Conservation (phyloP, 2,113 vertebrate genomes). For the Amphiprion ocellaris region DNA sequence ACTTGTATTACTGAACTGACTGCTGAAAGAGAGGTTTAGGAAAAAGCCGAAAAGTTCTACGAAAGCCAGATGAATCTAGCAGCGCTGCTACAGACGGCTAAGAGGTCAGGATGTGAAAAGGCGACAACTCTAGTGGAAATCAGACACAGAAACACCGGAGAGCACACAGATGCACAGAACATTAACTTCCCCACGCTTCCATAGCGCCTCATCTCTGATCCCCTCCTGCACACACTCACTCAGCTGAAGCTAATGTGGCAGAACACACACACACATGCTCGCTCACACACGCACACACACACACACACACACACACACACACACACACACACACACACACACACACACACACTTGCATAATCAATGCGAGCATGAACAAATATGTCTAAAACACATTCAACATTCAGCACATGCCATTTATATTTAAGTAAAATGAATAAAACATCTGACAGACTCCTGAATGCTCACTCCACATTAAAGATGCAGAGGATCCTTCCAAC, state of each 20-base stretch:
- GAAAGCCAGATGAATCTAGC: background rate
- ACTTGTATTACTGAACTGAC: background rate
- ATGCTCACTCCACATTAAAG: conserved; percentile 72
- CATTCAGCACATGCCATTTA: conserved; percentile 73
- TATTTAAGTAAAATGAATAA: conserved; percentile 79
- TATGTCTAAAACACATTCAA: conserved; percentile 62
- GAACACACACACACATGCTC: background rate
- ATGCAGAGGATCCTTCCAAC: conserved; percentile 66
- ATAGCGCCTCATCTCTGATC: background rate
- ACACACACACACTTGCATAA: conserved; percentile 44
- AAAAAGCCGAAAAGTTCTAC: background rate
- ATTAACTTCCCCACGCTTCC: background rate
- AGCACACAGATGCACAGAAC: background rate
- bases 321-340: conserved; percentile 13
- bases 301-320: background rate
- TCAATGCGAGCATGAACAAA: conserved; percentile 52
- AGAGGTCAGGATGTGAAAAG: conserved; percentile 20
- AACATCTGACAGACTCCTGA: conserved; percentile 75
- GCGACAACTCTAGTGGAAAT: conserved; percentile 20
- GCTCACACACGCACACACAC: background rate
- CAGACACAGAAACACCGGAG: conserved; percentile 31
- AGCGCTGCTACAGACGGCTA: background rate
- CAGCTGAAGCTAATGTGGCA: conserved; percentile 4
- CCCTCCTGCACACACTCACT: conserved; percentile 9
- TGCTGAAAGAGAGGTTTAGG: background rate